Conservation (phyloP, 1,140 invertebrate species). For the Chrysomallon squamiferum region DNA sequence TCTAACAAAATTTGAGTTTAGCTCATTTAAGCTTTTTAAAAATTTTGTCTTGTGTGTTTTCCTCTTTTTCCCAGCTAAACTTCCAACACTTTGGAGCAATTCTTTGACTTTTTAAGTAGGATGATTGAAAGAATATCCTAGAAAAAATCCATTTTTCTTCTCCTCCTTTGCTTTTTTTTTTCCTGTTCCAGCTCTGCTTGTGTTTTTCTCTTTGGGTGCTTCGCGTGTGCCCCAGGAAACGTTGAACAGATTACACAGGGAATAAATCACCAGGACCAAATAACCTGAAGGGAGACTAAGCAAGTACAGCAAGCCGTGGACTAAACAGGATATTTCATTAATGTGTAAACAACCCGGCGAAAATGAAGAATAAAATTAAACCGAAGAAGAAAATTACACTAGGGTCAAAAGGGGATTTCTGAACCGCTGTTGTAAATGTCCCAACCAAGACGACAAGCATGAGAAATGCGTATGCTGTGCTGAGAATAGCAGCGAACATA, state of each 20-base stretch:
- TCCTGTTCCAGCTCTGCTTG: constrained; percentile 45
- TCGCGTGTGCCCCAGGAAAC: constrained; percentile 59
- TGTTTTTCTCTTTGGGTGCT: constrained; percentile 60
- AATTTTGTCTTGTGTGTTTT: background rate
- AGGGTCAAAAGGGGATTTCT: constrained; percentile 40
- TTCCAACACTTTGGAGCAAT: background rate
- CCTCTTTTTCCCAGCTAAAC: background rate
- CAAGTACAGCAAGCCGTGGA: constrained; percentile 61
- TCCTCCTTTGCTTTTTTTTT: constrained; percentile 40
- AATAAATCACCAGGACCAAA: constrained; percentile 58
- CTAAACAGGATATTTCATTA: constrained; percentile 81
- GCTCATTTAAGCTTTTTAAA: background rate
- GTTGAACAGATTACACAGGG: constrained; percentile 53
- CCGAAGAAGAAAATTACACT: constrained; percentile 49
- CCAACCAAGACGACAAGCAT: constrained; percentile 60
- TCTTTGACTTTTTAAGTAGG: constrained; percentile 1
- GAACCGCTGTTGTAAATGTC: constrained; percentile 40
- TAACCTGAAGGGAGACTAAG: constrained; percentile 59
- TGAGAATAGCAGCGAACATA: background rate
- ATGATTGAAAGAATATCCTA: constrained; percentile 3
- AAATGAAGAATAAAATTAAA: constrained; percentile 48
- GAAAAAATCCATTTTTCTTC: constrained; percentile 56
- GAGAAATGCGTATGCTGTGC: constrained; percentile 46
- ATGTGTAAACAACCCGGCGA: constrained; percentile 56
- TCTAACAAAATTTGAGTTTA: background rate